Percentiles rank a stretch among this genome's conserved stretches.
phyloP scores from a whole-genome alignment of 1,140 invertebrate species.

The Drosophila suzukii region DNA sequence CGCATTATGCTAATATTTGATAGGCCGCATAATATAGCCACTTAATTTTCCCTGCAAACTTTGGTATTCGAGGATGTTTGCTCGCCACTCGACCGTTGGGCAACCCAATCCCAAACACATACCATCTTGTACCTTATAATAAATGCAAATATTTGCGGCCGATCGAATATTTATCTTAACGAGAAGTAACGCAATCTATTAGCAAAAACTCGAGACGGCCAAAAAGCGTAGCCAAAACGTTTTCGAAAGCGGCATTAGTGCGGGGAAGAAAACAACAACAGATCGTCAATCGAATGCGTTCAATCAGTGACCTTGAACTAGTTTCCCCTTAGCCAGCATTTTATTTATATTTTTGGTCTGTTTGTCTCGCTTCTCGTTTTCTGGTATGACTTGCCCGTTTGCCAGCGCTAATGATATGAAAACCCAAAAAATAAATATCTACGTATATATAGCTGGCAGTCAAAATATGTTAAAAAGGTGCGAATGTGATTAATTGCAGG shows the following conservation, averaged over 20 bases:
- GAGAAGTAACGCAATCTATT: constrained; percentile 58
- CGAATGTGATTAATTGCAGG: constrained; percentile 58
- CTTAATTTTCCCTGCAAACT: constrained; percentile 45
- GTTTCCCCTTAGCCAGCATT: constrained; percentile 52
- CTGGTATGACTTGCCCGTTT: constrained; percentile 37
- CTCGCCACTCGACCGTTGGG: constrained; percentile 45
- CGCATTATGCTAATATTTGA: constrained; percentile 67
- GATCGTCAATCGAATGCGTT: constrained; percentile 49
- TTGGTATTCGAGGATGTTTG: constrained; percentile 50
- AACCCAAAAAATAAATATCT: constrained; percentile 3
- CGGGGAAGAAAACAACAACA: constrained; percentile 10
- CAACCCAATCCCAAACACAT: constrained; percentile 20
- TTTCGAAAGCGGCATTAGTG: constrained; percentile 44
- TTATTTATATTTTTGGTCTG: constrained; percentile 35
- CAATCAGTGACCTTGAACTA: constrained; percentile 79
- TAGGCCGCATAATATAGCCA: constrained; percentile 65
- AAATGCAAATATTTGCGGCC: constrained; percentile 69
- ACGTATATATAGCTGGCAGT: constrained; percentile 21
- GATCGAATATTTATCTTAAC: constrained; percentile 64
- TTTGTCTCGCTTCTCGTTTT: constrained; percentile 47
- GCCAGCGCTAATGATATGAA: constrained; percentile 52
- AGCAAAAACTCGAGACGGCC: constrained; percentile 52
- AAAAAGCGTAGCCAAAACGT: constrained; percentile 31
- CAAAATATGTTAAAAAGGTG: constrained; percentile 49
- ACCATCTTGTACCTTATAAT: constrained; percentile 25